A percentile compares a stretch with the other conserved stretches of the same genome.
Evolutionary conservation across 1,140 invertebrate species (phyloP).

Genomic region (Episyrphus balteatus): DNA sequence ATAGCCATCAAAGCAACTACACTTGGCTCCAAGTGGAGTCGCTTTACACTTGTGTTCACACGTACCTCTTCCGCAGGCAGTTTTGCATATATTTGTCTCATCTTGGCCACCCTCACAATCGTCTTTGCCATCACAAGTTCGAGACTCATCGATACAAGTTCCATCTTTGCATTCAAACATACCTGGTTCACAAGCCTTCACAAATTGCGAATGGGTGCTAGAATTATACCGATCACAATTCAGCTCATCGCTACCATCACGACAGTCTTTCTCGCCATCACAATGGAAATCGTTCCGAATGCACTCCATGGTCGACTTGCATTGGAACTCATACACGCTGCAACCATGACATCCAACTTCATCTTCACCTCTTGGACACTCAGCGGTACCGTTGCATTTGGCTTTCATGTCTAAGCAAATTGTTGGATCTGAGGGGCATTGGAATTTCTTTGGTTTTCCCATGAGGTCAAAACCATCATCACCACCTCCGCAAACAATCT

Average conservation of each 20-base stretch:
- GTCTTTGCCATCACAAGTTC: conserved; percentile 46
- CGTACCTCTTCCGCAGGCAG: conserved; percentile 9
- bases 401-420: conserved; percentile 36
- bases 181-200: conserved; percentile 15
- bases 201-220: neutral
- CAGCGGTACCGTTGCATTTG: conserved; percentile 55
- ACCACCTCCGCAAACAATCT: conserved; percentile 10
- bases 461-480: conserved; percentile 5
- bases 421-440: conserved; percentile 48
- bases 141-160: conserved; percentile 42
- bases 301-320: conserved; percentile 39
- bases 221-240: conserved; percentile 40
- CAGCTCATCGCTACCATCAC: conserved; percentile 49
- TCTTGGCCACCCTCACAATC: conserved; percentile 46
- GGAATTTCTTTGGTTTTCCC: conserved; percentile 21
- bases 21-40: conserved; percentile 40
- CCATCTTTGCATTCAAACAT: conserved; percentile 39
- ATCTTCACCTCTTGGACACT: conserved; percentile 58
- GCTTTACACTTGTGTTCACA: conserved; percentile 41
- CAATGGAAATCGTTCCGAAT: conserved; percentile 52
- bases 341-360: conserved; percentile 44
- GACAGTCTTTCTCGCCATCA: conserved; percentile 53
- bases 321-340: conserved; percentile 43
- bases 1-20: conserved; percentile 68
- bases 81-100: conserved; percentile 20